Evolutionary conservation across 1,140 invertebrate species (phyloP), one percentile per base, ranked within the genome.

Genomic region (Drosophila willistoni): DNA sequence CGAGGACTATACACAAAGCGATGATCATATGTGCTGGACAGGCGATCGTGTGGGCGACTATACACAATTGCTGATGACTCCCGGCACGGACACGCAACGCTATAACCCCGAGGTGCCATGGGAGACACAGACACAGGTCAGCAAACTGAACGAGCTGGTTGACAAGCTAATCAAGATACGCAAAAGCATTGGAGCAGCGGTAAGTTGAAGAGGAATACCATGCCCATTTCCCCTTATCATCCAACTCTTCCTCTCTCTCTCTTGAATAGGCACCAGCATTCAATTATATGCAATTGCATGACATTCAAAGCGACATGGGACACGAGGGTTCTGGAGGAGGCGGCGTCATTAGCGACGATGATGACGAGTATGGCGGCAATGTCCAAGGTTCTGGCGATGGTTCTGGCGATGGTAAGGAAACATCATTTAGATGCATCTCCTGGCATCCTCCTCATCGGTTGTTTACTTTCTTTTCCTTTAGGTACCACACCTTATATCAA

Each of bases 301-400:
- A 92, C 41, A 90, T 92, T 47, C 91, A 92, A 71, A 90, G 84
- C 54, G 91, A 92, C 41, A 92, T 92, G 91, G 91, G 91, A n/a
- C 90, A 72, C 57, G 83, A 91, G 70, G 84, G 89, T 10, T 91
- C 91, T 22, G 91, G 83, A 7, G 91, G 79, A 2, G 82, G 84
- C n/a, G 81, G 71, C 22, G 79, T 77, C 42, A 77, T 81, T 13
- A 77, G 77, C 59, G 91, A 92, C 57, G 80, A 87, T 13, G 90
- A 91, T 56, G 90, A 92, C 72, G 90, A 92, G 41, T 91, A 92
- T 22, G 81, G 89, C 55, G 81, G 86, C 61, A 64, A 64, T 72
- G 69, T 80, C 9, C 77, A 91, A 66, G 79, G 77, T 14, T 92
- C 91, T 29, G 91, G 91, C 14, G 91, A 91, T 72, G 91, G 91